Conservation (phyloP, 2,113 vertebrate species). For the Chrysochloris asiatica region DNA sequence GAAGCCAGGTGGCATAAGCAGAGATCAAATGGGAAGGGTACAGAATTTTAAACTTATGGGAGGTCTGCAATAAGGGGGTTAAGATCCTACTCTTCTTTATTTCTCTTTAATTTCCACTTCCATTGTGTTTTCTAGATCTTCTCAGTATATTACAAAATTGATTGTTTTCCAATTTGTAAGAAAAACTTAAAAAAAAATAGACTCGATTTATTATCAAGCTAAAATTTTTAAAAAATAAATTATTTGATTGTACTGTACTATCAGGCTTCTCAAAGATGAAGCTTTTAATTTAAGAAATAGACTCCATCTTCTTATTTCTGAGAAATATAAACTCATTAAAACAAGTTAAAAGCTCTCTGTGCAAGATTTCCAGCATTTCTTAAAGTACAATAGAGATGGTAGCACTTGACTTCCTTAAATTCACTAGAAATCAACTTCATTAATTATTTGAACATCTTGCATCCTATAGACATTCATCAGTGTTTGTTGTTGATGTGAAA, state of each 20-base stretch:
- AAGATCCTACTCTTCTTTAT: not conserved
- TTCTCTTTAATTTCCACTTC: not conserved
- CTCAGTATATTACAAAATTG: not conserved
- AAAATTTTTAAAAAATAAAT: conserved; percentile 26
- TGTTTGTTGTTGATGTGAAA: not conserved
- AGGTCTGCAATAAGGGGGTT: fast-evolving
- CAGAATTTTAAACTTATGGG: not conserved
- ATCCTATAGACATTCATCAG: not conserved
- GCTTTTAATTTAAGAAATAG: conserved; percentile 18
- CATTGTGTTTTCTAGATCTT: not conserved
- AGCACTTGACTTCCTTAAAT: not conserved
- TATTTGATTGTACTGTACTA: not conserved
- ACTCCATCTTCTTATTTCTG: not conserved
- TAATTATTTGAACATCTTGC: not conserved
- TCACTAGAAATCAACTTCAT: not conserved
- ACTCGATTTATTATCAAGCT: not conserved
- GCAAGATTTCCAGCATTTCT: not conserved
- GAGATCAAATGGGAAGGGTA: not conserved
- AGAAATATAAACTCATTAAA: not conserved
- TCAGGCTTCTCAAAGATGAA: not conserved
- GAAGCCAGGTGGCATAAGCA: not conserved
- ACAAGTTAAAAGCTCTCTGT: not conserved
- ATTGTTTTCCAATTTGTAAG: not conserved
- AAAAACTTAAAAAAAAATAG: not conserved
- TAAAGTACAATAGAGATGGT: not conserved